Percentiles rank a stretch among this genome's conserved stretches.
Conservation (phyloP, 1,140 invertebrate genomes). For the Trichomalopsis sarcophagae region DNA sequence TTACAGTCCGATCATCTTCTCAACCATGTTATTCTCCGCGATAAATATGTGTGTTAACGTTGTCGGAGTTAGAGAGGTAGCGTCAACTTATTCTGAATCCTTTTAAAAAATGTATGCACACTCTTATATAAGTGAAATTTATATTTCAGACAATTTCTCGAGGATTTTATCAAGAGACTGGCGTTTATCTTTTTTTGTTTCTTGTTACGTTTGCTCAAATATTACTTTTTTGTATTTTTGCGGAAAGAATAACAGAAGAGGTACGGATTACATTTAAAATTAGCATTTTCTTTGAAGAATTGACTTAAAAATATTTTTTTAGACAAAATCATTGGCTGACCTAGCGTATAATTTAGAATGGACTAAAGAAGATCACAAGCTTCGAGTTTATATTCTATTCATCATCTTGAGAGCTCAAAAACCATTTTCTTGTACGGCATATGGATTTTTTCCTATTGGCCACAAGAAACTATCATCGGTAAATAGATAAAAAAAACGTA, state of each 20-base stretch:
- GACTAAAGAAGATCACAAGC: neutral
- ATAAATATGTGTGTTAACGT: slow-evolving; percentile 6
- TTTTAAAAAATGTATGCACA: neutral
- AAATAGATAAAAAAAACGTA: neutral
- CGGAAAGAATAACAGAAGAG: neutral
- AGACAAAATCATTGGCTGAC: neutral
- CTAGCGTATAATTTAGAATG: neutral
- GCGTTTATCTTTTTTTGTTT: neutral
- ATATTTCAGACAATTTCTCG: neutral
- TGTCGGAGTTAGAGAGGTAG: neutral
- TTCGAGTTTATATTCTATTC: neutral
- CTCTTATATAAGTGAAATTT: neutral
- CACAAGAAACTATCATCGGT: neutral
- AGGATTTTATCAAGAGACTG: neutral
- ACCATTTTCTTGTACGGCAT: slow-evolving; percentile 16
- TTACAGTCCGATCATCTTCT: neutral
- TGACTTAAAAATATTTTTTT: neutral
- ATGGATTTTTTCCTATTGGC: slow-evolving; percentile 23
- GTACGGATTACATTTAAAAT: neutral
- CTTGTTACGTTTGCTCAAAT: neutral
- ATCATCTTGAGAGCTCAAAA: neutral
- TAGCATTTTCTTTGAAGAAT: neutral
- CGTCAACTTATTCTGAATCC: neutral
- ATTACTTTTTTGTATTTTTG: slow-evolving; percentile 9
- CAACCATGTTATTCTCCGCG: neutral